Evolutionary conservation across 2,888 invertebrate species (phyloP), one percentile per base, ranked within the genome.

Genomic region (Aporophyla nigra): DNA sequence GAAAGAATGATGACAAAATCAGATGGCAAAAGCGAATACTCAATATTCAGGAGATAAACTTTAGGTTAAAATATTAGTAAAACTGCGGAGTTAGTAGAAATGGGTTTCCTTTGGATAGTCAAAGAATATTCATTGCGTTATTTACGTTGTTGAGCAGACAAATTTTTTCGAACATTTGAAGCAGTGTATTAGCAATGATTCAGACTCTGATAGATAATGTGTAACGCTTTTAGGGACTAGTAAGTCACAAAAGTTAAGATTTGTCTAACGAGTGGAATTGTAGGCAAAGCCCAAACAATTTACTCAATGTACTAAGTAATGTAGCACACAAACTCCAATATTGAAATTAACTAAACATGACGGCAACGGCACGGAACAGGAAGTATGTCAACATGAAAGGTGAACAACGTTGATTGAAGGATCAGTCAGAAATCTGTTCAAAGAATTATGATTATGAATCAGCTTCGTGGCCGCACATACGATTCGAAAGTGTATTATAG

Each of bases 351-450:
- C 51, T 56, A 67, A 49, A 67, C 49, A 53, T 46, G 27, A 27
- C 51, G 46, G 19, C 16, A 51, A 27, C 51, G 46, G 19, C 16
- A 51, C 24, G 40, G n/a, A 63, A 59, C 46, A 65, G 59, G 80
- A 78, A 80, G 59, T 54, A 59, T 49, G 46, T 54, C 79, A 65
- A 79, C 58, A 78, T 59, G 40, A 40, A 78, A 73, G 56, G 40
- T 59, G 46, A 59, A 79, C 14, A 59, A 49, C 33, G n/a, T 79
- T 79, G 54, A 78, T 63, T 77, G 73, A 73, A 61, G 65, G 71
- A 78, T 78, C 67, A 67, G 10, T 40, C 33, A 67, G 10, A 71
- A 53, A 65, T 65, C 53, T 19, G 59, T 59, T 73, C 73, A 59
- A 66, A 49, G 46, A 66, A 73, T 65, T 79, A 59, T 27, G 53